Base-by-base conservation (phyloP, 2,797 vertebrate genomes). In the Cossypha polioptera region DNA sequence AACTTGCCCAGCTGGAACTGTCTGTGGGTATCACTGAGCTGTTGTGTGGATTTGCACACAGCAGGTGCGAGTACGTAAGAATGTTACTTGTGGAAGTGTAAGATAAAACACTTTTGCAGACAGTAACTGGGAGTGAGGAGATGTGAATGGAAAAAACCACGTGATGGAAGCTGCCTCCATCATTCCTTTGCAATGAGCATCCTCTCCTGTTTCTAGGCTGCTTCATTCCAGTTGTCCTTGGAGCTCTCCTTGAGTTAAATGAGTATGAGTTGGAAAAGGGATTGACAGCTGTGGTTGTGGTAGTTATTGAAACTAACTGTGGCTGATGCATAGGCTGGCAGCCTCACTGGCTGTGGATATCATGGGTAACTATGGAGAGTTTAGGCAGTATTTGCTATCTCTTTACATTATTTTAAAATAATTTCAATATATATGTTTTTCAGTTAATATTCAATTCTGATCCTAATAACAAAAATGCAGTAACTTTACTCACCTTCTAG, bases 401-500 rank as follows among this genome's bases (percentile, higher is more conserved):
- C 17, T 89, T 92, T 67, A n/a, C 4, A 11, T 81, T 18, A 16
- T 62, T 90, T 79, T 18, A 42, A 74, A 87, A 10, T 36, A 58
- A 71, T 61, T 67, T 77, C 5, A 75, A 78, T 59, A 50, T 35
- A 59, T 9, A 14, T 67, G 3, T 84, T 86, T 20, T 76, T 24
- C 57, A 71, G 28, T 82, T 92, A 90, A 67, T 81, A 77, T 82
- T 66, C 9, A 86, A 9, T 78, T 89, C 35, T 55, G 5, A 17
- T 68, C 65, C 10, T 74, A 42, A 53, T 57, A 86, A 63, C n/a
- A 85, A 82, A 77, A 92, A 76, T 25, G 13, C 8, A 79, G 31
- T 42, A 88, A 45, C 19, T 88, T 84, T 36, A 84, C 6, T 76
- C 40, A 82, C 5, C 31, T 76, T 93, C 82, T 71, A 62, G 62